Evolutionary conservation across 2,113 vertebrate genomes (phyloP), one percentile per base, ranked within the genome.

Genomic region (Hemibagrus wyckioides): DNA sequence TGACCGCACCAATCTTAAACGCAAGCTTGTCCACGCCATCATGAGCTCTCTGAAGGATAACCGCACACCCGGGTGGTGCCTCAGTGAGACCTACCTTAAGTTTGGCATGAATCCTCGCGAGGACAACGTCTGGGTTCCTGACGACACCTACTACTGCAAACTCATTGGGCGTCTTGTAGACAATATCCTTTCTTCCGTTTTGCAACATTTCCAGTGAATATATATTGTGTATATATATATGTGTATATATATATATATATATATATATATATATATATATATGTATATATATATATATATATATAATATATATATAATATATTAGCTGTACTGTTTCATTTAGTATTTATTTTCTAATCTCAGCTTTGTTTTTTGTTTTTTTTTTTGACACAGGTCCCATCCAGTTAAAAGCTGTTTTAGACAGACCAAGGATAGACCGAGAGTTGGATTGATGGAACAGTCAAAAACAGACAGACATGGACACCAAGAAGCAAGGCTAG

Each of bases 131-230:
- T 99, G 98, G 98, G 92, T 97, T 75, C 98, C 98, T 1, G 98
- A 99, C n/a, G 98, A 99, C 90, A 95, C 96, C 56, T 99, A 99
- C 92, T 99, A 99, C 91, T 99, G 98, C 96, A 99, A 97, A 91
- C 95, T 99, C 80, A 99, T 99, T 90, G 98, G 97, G 76, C 97
- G 98, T 88, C 94, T 99, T 6, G 98, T 99, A 69, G 98, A 99
- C 92, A 99, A 99, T 99, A 99, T 99, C 98, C 97, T 99, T 97
- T 36, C 19, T 56, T 56, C 3, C 21, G 52, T 56, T 80, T 80
- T 54, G 8, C 2, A 54, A 10, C 4, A 13, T 36, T 33, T 30
- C 15, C 17, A 33, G 33, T 33, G 10, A 80, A 2, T 9, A 6
- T 30, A 0, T 48, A 76, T 28, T 19, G n/a, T n/a, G n/a, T n/a